Evolutionary conservation across 23 tunicate species (phyloP).

Genomic region (Aplidium turbinatum): DNA sequence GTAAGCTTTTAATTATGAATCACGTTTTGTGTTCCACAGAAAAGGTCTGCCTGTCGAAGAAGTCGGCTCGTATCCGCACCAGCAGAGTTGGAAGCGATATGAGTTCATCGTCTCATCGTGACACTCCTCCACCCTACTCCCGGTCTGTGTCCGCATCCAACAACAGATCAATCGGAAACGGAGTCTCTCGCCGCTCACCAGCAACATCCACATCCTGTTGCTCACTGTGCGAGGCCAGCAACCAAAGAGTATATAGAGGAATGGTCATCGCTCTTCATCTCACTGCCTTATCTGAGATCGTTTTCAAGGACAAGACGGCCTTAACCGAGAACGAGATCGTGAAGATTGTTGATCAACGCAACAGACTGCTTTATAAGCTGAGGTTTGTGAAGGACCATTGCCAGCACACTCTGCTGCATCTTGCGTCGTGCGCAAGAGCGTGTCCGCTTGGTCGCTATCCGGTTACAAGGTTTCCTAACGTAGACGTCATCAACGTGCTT

Average conservation of each 20-base stretch:
- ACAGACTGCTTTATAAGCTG: constrained; percentile 45
- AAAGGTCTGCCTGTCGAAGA: no score
- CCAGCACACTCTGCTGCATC: constrained; percentile 67
- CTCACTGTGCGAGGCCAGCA: constrained; percentile 78
- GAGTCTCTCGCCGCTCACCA: constrained; percentile 6
- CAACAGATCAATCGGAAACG: constrained; percentile 13
- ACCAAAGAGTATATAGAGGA: constrained; percentile 75
- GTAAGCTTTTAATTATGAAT: no score
- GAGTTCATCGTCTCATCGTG: not conserved
- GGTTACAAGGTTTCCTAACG: constrained; percentile 66
- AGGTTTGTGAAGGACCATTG: constrained; percentile 61
- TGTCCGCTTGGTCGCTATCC: constrained; percentile 86
- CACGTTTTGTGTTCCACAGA: no score
- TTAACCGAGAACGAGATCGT: not conserved
- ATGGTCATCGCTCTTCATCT: constrained; percentile 87
- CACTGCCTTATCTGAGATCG: constrained; percentile 58
- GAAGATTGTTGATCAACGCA: constrained; percentile 10
- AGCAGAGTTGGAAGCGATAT: not conserved
- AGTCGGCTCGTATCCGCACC: not conserved
- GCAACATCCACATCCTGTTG: constrained; percentile 40
- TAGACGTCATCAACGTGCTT: constrained; percentile 45
- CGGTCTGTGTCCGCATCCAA: constrained; percentile 4
- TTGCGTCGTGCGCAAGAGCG: constrained; percentile 69
- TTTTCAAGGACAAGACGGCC: constrained; percentile 6
- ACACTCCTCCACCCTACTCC: not conserved